These are phyloP conservation scores for Muscicapa striata DNA, from an alignment of 2,797 vertebrate genomes.

Conservation along the genomic window DNA sequence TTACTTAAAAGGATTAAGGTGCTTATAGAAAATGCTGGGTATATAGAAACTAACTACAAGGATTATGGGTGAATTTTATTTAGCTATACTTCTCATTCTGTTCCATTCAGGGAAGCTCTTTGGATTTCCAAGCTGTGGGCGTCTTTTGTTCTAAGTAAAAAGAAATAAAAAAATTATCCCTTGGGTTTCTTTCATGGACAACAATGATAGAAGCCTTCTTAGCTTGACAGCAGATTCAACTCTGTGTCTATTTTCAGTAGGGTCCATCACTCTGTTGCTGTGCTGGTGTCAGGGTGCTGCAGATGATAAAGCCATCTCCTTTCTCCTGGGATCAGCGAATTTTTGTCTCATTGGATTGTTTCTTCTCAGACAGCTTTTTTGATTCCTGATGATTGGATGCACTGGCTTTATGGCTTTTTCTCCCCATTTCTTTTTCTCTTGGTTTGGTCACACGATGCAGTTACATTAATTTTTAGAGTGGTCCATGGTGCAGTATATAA, in stretches of 20 bases:
- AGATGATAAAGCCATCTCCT: neutral
- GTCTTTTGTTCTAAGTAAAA: neutral
- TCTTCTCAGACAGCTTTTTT: neutral
- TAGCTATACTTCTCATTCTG: neutral
- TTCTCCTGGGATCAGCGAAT: neutral
- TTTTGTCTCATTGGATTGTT: neutral
- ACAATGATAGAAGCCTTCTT: neutral
- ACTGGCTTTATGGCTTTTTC: neutral
- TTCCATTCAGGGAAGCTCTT: neutral
- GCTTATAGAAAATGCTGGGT: neutral
- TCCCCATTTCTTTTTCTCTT: neutral
- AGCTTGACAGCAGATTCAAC: neutral
- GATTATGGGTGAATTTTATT: neutral
- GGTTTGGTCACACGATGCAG: neutral
- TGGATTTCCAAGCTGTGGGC: neutral
- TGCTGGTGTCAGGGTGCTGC: neutral
- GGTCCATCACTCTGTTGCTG: neutral
- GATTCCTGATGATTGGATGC: neutral
- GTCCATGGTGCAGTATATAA: neutral
- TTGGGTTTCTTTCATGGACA: neutral
- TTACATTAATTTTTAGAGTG: neutral
- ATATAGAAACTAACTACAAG: neutral
- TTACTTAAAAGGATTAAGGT: conserved; percentile 26
- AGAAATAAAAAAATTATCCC: neutral
- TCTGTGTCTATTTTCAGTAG: neutral